These are phyloP conservation scores for Mus caroli DNA, from an alignment of 2,797 vertebrate species.

Conservation along the genomic window DNA sequence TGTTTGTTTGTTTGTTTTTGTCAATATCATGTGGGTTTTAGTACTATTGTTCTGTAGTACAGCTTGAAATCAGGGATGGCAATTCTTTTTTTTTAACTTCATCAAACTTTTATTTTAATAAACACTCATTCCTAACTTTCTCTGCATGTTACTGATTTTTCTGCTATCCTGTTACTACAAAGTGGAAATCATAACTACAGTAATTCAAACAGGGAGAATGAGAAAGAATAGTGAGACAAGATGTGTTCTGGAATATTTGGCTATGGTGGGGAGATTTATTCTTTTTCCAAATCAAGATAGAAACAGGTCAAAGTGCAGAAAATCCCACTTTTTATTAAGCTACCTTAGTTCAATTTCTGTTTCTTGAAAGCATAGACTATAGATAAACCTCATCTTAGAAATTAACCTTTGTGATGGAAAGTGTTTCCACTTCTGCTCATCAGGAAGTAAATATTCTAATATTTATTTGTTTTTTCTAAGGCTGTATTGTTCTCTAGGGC, in stretches of 20 bases:
- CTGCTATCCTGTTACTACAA: too few species aligned
- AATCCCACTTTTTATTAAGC: background rate
- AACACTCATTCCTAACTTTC: too few species aligned
- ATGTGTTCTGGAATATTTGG: background rate
- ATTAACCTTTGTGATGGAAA: background rate
- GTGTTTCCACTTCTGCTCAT: background rate
- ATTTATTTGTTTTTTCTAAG: background rate
- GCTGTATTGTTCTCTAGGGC: background rate
- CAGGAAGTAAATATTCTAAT: background rate
- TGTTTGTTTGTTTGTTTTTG: too few species aligned
- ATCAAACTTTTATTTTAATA: too few species aligned
- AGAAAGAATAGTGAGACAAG: background rate
- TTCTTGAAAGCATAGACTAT: background rate
- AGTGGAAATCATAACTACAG: too few species aligned
- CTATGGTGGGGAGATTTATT: background rate
- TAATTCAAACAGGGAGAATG: too few species aligned
- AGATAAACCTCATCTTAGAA: background rate
- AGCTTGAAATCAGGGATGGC: too few species aligned
- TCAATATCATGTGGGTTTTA: too few species aligned
- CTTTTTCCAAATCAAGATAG: background rate
- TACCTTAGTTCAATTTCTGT: slow-evolving; percentile 19
- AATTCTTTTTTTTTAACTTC: too few species aligned
- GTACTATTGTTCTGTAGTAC: too few species aligned
- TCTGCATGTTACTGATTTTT: too few species aligned
- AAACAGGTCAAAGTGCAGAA: background rate